Evolutionary conservation across 2,797 vertebrate genomes (phyloP).

Genomic region (Molothrus aeneus): DNA sequence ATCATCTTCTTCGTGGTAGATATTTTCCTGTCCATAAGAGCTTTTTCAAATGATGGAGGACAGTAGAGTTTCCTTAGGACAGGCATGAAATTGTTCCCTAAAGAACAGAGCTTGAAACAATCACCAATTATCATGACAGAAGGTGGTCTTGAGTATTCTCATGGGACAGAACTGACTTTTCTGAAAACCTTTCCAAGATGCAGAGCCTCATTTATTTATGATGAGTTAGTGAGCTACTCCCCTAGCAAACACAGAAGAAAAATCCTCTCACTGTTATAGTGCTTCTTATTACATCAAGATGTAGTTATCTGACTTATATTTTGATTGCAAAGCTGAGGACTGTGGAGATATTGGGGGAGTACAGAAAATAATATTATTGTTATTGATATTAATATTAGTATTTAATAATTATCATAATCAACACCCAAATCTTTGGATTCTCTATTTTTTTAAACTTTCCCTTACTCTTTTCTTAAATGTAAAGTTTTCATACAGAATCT

Average conservation of each 20-base stretch:
- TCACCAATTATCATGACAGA: background rate
- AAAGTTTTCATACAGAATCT: background rate
- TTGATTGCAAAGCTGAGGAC: background rate
- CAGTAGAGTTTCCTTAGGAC: background rate
- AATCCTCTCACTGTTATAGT: background rate
- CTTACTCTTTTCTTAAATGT: background rate
- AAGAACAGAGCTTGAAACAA: background rate
- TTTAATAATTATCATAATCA: background rate
- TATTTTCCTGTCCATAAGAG: background rate
- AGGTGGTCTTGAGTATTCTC: background rate
- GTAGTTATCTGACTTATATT: background rate
- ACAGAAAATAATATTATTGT: background rate
- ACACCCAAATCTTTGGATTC: background rate
- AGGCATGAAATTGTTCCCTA: background rate
- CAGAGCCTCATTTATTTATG: background rate
- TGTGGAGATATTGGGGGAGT: background rate
- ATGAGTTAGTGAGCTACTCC: background rate
- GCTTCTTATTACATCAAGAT: background rate
- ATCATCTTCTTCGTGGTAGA: background rate
- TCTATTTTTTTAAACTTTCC: background rate
- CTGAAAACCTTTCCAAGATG: background rate
- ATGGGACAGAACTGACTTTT: background rate
- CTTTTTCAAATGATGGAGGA: background rate
- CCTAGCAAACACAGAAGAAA: background rate
- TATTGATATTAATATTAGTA: background rate